These are phyloP conservation scores for Heliconius ismenius DNA, from an alignment of 2,888 invertebrate species.

Conservation along the genomic window DNA sequence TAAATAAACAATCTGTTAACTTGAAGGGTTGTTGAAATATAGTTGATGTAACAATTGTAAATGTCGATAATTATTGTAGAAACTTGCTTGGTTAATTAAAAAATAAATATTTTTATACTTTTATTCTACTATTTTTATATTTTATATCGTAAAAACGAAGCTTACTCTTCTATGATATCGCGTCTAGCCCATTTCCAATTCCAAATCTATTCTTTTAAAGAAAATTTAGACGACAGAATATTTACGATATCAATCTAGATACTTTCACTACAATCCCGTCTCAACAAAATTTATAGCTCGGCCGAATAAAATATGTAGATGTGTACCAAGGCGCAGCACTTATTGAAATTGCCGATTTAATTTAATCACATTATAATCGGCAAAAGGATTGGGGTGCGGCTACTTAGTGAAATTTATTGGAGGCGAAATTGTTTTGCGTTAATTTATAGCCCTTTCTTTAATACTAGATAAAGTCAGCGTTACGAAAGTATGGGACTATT, in stretches of 20 bases:
- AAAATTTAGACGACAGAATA: conserved; percentile 41
- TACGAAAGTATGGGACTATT: conserved; percentile 26
- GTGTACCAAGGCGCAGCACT: conserved; percentile 69
- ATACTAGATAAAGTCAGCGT: conserved; percentile 28
- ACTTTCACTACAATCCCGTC: conserved; percentile 50
- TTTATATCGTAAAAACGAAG: neutral
- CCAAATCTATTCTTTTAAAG: conserved; percentile 14
- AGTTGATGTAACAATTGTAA: neutral
- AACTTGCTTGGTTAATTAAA: too few species aligned
- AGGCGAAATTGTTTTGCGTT: conserved; percentile 39
- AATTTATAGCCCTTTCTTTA: conserved; percentile 40
- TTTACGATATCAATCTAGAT: conserved; percentile 72
- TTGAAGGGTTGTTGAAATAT: neutral
- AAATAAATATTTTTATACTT: neutral
- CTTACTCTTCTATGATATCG: too few species aligned
- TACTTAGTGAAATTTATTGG: conserved; percentile 42
- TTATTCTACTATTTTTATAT: neutral
- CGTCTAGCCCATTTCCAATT: neutral
- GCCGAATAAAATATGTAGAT: conserved; percentile 76
- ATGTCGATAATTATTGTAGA: too few species aligned
- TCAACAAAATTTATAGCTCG: conserved; percentile 61
- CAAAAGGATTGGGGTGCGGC: conserved; percentile 49
- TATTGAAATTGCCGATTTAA: conserved; percentile 80
- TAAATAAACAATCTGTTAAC: neutral
- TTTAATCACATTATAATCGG: conserved; percentile 63